phyloP scores from a whole-genome alignment of 1,140 invertebrate species.

The Danaus melanippus region DNA sequence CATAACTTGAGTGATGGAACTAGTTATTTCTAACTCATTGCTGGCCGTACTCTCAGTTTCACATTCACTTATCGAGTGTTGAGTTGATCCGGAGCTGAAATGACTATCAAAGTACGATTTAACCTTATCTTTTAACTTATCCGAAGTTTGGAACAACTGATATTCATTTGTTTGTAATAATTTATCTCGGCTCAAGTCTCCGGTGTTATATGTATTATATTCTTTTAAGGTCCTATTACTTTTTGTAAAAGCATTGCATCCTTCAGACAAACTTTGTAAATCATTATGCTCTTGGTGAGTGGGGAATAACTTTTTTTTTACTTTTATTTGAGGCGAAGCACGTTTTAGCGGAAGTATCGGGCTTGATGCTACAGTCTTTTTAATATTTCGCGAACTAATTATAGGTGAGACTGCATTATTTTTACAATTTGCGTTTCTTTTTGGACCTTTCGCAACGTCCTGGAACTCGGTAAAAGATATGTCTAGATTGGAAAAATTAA shows the following conservation, averaged over 20 bases:
- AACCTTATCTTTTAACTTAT: conserved; percentile 32
- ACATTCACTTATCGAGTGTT: conserved; percentile 48
- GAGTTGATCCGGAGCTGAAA: conserved; percentile 42
- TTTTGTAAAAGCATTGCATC: too few species aligned
- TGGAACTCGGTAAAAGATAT: conserved; percentile 26
- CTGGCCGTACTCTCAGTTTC: conserved; percentile 31
- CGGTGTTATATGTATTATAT: too few species aligned
- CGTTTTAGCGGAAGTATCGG: too few species aligned
- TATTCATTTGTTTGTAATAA: background rate
- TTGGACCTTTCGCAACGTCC: background rate
- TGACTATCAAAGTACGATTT: conserved; percentile 48
- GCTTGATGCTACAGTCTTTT: background rate
- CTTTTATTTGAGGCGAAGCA: too few species aligned
- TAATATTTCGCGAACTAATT: conserved; percentile 6
- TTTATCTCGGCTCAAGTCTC: too few species aligned
- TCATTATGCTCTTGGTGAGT: too few species aligned
- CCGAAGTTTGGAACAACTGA: conserved; percentile 7
- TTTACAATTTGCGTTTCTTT: too few species aligned
- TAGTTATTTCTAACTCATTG: conserved; percentile 43
- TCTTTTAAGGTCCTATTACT: too few species aligned
- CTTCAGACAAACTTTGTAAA: too few species aligned
- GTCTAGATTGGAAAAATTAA: conserved; percentile 40
- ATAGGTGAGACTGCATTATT: too few species aligned
- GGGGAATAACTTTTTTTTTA: too few species aligned
- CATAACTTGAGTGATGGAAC: conserved; percentile 22